Conservation (phyloP, 2,113 vertebrate species). For the Hypomesus transpacificus region DNA sequence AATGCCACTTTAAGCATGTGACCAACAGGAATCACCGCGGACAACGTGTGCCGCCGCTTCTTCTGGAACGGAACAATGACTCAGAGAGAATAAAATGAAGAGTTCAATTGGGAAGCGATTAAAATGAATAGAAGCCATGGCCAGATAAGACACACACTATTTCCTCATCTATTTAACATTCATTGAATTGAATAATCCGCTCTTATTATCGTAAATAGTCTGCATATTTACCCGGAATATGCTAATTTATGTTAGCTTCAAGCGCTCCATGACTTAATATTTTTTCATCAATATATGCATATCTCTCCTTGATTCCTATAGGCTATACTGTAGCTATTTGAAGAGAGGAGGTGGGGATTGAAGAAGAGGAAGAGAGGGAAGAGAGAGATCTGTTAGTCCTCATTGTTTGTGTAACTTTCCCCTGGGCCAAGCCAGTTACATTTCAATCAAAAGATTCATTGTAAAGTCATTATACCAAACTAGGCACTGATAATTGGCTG, state of each 20-base stretch:
- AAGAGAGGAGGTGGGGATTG: constrained; percentile 46
- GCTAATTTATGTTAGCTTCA: constrained; percentile 98
- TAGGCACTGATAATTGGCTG: constrained; percentile 76
- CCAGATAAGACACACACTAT: constrained; percentile 86
- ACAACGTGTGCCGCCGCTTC: constrained; percentile 48
- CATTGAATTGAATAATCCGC: constrained; percentile 99
- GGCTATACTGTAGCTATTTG: constrained; percentile 40
- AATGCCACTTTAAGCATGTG: constrained; percentile 62
- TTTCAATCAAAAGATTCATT: constrained; percentile 81
- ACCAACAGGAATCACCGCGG: constrained; percentile 54
- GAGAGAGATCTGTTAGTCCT: constrained; percentile 63
- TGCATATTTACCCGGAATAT: constrained; percentile 99
- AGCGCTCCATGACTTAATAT: constrained; percentile 84
- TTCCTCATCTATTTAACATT: constrained; percentile 99
- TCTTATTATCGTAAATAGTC: constrained; percentile 99
- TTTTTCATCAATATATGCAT: constrained; percentile 72
- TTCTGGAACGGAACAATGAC: constrained; percentile 63
- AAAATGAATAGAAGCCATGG: constrained; percentile 88
- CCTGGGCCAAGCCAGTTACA: constrained; percentile 79
- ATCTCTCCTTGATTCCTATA: constrained; percentile 53
- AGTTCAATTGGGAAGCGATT: constrained; percentile 93
- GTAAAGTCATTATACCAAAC: constrained; percentile 77
- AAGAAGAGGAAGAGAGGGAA: constrained; percentile 67
- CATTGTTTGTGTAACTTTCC: constrained; percentile 82
- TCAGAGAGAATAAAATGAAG: constrained; percentile 76